phyloP scores from a whole-genome alignment of 1,140 invertebrate species.

The Danaus melanippus region DNA sequence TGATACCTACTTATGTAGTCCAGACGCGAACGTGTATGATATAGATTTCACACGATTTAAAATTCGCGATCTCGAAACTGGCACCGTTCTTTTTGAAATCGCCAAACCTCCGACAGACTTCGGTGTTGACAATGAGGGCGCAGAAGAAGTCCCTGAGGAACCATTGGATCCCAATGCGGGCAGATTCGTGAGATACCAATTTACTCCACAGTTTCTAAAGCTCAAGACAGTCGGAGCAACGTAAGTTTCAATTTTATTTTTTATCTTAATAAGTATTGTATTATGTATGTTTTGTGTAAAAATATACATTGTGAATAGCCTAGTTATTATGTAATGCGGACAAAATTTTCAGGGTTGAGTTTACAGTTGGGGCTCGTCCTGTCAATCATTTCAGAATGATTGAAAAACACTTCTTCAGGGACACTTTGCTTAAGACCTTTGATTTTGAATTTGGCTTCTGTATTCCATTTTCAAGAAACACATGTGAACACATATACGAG shows the following conservation, averaged over 20 bases:
- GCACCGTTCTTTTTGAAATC: slow-evolving; percentile 96
- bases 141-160: slow-evolving; percentile 75
- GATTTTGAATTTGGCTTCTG: slow-evolving; percentile 99
- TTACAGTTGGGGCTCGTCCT: slow-evolving; percentile 92
- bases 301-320: background rate
- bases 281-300: background rate
- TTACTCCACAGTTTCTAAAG: slow-evolving; percentile 96
- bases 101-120: slow-evolving; percentile 89
- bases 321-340: background rate
- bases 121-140: slow-evolving; percentile 76
- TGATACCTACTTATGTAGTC: slow-evolving; percentile 89
- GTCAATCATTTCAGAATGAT: slow-evolving; percentile 99
- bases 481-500: slow-evolving; percentile 99
- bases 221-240: slow-evolving; percentile 96
- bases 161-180: slow-evolving; percentile 90
- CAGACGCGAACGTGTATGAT: slow-evolving; percentile 96
- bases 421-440: slow-evolving; percentile 96
- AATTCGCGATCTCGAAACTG: slow-evolving; percentile 95
- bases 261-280: background rate
- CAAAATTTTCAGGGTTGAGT: slow-evolving; percentile 86
- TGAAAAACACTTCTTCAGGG: slow-evolving; percentile 96
- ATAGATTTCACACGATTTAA: slow-evolving; percentile 99
- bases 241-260: slow-evolving; percentile 73
- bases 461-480: slow-evolving; percentile 97
- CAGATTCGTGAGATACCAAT: slow-evolving; percentile 97